Base-by-base conservation (phyloP, 2,888 invertebrate species). In the Brachyopa scutellaris region DNA sequence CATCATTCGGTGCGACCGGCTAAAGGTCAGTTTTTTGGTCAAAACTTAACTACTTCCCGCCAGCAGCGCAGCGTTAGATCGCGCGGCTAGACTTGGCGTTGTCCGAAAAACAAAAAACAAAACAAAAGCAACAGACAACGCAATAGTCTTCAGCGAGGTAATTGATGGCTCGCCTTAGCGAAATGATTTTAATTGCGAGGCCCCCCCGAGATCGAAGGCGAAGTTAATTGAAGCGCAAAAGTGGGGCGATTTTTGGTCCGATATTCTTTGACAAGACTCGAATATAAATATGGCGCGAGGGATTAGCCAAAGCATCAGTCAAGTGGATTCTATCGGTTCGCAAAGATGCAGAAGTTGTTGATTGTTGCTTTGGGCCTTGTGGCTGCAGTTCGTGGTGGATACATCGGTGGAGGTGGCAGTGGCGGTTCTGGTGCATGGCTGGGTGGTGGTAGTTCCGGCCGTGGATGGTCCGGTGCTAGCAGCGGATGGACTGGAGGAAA, bases 401-500 rank as follows among this genome's bases (percentile, higher is more conserved):
- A 62, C 15, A 74, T 79, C 15, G 72, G 82, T 17, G 59, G 76
- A 15, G 38, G 53, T n/a, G 70, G 70, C n/a, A 57, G 73, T 17
- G 73, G 67, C 1, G 57, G 74, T 2, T 66, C 76, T 13, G 76
- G 77, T 15, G 74, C 40, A 23, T 86, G 85, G 47, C 74, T 84
- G n/a, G 85, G 85, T 26, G 85, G 86, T 4, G 84, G n/a, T n/a
- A n/a, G 86, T 13, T 47, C 83, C 7, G 84, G 86, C 23, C 64
- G 82, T 23, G 84, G 45, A 67, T 73, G 70, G 26, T 74, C 80
- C 1, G 64, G 64, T 17, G 85, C 85, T 78, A 84, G 86, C 80
- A 77, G 85, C 69, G 88, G 77, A 2, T 72, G 87, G 59, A 84
- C 82, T 51, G 85, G 85, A 5, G 84, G 84, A 19, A 77, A 84